Evolutionary conservation across 2,797 vertebrate genomes (phyloP), one percentile per base, ranked within the genome.

Genomic region (Phalloptychus januarius): DNA sequence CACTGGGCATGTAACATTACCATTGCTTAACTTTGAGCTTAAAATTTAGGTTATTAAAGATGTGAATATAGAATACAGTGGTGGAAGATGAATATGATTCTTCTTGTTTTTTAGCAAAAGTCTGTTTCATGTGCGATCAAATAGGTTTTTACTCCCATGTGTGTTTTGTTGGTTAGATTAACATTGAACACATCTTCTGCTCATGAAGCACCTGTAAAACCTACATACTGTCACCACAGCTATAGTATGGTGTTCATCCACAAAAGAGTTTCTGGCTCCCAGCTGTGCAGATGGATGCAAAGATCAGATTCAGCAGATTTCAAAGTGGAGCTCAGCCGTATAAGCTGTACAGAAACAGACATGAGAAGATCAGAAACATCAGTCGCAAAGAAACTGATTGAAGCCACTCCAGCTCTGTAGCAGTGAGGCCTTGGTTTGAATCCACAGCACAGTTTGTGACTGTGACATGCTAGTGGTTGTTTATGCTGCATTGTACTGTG

Each of bases 401-500:
- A 92, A 86, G 82, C 86, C 78, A 38, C 79, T 90, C 88, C 91
- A 87, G 72, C 52, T 4, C 74, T 73, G 78, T 74, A 74, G 63
- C 28, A 13, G 18, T 50, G 79, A 87, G 79, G 77, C 78, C 79
- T 87, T 79, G 48, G 87, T 72, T 84, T 76, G 56, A 79, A 76
- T 61, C 74, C 83, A 63, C 72, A 65, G 40, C 52, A 63, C 76
- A 58, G 75, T 71, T 82, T 90, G 82, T 77, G 74, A 83, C 71
- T 1, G 54, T 76, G 72, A 85, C 74, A 75, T 65, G 69, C 81
- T 79, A 83, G 61, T 28, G 28, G 76, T 79, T 69, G 77, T 50
- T 83, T 81, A 76, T 44, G 52, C 79, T 42, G 33, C 16, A 31
- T 44, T 71, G 23, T 40, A 13, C 20, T 67, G 7, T 67, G 7